Evolutionary conservation across 2,888 invertebrate species (phyloP).

Genomic region (Leptinotarsa juncta): DNA sequence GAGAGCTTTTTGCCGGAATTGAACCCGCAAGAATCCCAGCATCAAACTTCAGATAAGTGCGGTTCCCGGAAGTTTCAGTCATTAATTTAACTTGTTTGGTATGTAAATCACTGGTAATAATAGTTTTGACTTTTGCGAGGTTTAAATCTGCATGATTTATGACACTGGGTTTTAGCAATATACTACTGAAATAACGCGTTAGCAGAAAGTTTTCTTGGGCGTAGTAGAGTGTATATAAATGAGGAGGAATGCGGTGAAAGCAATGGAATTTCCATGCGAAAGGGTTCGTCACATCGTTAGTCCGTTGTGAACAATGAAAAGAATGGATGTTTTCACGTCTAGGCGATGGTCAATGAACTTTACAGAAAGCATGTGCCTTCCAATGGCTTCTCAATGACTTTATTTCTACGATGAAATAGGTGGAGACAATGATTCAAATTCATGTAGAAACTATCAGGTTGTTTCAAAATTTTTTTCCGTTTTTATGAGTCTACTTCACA

Average conservation of each 20-base stretch:
- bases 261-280: background rate
- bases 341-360: too few relatives aligned
- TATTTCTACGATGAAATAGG: too few relatives aligned
- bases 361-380: too few relatives aligned
- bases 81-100: constrained; percentile 20
- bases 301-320: too few relatives aligned
- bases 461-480: too few relatives aligned
- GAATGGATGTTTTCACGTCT: too few relatives aligned
- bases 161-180: constrained; percentile 12
- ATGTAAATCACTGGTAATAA: constrained; percentile 20
- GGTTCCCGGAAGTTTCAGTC: constrained; percentile 13
- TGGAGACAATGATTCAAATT: too few relatives aligned
- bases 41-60: constrained; percentile 4
- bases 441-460: too few relatives aligned
- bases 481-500: too few relatives aligned
- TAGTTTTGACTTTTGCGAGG: constrained; percentile 18
- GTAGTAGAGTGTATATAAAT: constrained; percentile 1
- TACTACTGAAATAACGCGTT: background rate
- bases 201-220: background rate
- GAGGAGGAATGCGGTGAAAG: background rate
- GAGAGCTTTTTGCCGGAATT: background rate
- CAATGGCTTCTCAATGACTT: too few relatives aligned
- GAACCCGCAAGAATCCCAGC: background rate
- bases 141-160: constrained; percentile 19
- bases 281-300: background rate